A percentile compares a stretch with the other conserved stretches of the same genome.
Conservation (phyloP, 2,113 vertebrate species). For the Lampris incognitus region DNA sequence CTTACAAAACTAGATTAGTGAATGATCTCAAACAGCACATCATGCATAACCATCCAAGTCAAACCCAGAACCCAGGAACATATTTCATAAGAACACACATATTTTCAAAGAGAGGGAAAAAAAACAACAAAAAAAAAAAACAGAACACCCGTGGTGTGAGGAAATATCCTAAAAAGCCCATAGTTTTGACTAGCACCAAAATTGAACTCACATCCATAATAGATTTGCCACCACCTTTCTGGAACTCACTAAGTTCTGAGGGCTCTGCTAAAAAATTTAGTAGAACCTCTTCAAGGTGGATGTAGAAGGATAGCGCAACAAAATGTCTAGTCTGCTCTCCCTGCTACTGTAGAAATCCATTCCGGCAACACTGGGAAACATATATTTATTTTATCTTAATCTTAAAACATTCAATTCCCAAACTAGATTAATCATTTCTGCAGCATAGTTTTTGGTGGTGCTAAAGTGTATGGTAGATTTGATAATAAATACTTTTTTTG, state of each 20-base stretch:
- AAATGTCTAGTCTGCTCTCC: slow-evolving; percentile 26
- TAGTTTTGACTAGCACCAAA: slow-evolving; percentile 26
- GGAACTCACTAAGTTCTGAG: slow-evolving; percentile 55
- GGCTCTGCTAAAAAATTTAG: slow-evolving; percentile 68
- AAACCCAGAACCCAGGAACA: no score
- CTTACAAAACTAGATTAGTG: no score
- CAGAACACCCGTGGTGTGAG: not conserved
- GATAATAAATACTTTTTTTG: no score
- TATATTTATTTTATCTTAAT: no score
- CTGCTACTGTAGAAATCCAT: not conserved
- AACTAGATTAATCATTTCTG: slow-evolving; percentile 17
- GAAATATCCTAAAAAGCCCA: slow-evolving; percentile 26
- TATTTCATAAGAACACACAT: no score
- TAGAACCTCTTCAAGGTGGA: slow-evolving; percentile 59
- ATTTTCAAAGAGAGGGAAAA: not conserved
- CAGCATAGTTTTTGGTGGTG: not conserved
- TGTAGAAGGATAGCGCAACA: slow-evolving; percentile 21
- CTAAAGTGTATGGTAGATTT: no score
- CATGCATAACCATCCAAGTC: no score
- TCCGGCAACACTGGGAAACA: no score
- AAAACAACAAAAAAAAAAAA: not conserved
- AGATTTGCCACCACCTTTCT: slow-evolving; percentile 56
- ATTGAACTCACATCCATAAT: slow-evolving; percentile 67
- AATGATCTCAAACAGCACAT: no score
- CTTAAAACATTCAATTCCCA: not conserved